A percentile compares a stretch with the other conserved stretches of the same genome.
phyloP scores from a whole-genome alignment of 2,797 vertebrate genomes.

The Fistularia tabacaria region DNA sequence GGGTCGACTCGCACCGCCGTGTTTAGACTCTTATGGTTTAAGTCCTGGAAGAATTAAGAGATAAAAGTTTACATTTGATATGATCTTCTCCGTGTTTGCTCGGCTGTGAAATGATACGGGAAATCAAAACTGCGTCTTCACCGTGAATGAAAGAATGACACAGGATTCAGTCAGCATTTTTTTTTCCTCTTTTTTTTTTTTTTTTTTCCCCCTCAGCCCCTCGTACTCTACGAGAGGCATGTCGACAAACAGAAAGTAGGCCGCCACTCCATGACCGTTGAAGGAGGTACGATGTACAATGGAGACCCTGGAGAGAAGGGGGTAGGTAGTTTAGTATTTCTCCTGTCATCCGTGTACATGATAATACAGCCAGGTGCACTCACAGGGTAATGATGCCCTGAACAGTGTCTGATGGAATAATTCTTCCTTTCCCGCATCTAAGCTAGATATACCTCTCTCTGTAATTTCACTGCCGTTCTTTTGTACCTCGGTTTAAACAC shows the following conservation, averaged over 20 bases:
- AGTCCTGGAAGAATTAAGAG: constrained; percentile 43
- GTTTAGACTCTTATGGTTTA: constrained; percentile 35
- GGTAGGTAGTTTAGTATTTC: constrained; percentile 43
- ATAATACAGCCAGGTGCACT: constrained; percentile 25
- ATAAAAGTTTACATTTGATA: constrained; percentile 46
- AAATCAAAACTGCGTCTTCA: constrained; percentile 26
- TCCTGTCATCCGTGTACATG: constrained; percentile 13
- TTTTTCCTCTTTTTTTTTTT: constrained; percentile 12
- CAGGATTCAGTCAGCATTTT: constrained; percentile 28
- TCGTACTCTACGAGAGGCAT: constrained; percentile 18
- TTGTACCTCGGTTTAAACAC: constrained; percentile 48
- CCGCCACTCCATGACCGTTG: constrained; percentile 13
- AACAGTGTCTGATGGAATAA: constrained; percentile 40
- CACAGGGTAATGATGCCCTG: constrained; percentile 30
- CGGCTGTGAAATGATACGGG: constrained; percentile 28
- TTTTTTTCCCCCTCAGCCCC: constrained; percentile 7
- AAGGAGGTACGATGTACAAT: constrained; percentile 24
- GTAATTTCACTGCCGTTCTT: constrained; percentile 39
- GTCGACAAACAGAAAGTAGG: constrained; percentile 30
- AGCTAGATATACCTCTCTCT: constrained; percentile 34
- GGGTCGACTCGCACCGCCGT: constrained; percentile 21
- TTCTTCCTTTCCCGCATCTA: constrained; percentile 31
- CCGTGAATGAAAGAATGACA: constrained; percentile 27
- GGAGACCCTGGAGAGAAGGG: constrained; percentile 46
- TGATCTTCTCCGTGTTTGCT: constrained; percentile 20